Percentiles rank a stretch among this genome's conserved stretches.
phyloP scores from a whole-genome alignment of 2,797 vertebrate genomes.

The Dermochelys coriacea region DNA sequence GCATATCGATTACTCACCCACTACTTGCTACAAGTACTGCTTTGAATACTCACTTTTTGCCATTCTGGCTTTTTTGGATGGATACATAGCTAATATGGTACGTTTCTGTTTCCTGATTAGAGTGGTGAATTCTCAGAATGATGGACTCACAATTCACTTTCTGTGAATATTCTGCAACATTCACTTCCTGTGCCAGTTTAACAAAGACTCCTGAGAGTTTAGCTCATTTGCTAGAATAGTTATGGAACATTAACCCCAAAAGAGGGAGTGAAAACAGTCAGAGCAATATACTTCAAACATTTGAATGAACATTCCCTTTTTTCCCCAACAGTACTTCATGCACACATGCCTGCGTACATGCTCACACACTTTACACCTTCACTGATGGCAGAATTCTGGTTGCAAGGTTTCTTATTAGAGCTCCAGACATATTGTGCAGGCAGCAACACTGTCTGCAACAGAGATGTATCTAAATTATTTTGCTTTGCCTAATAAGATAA shows the following conservation, averaged over 20 bases:
- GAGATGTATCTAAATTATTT: slow-evolving; percentile 21
- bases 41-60: background rate
- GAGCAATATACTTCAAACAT: background rate
- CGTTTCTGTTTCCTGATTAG: background rate
- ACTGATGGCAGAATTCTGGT: background rate
- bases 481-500: background rate
- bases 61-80: background rate
- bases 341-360: too few species aligned
- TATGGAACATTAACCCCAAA: background rate
- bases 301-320: background rate
- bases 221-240: background rate
- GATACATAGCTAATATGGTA: background rate
- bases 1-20: background rate
- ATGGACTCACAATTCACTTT: background rate
- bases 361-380: background rate
- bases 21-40: background rate
- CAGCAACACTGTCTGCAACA: background rate
- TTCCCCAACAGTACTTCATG: too few species aligned
- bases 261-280: background rate
- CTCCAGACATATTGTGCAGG: background rate
- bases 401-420: background rate
- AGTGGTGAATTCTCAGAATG: background rate
- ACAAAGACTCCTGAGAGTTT: background rate
- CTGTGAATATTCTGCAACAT: background rate
- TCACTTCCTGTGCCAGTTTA: background rate